Percentiles rank a stretch among this genome's conserved stretches.
Conservation (phyloP, 2,113 vertebrate species). For the Glareola pratincola region DNA sequence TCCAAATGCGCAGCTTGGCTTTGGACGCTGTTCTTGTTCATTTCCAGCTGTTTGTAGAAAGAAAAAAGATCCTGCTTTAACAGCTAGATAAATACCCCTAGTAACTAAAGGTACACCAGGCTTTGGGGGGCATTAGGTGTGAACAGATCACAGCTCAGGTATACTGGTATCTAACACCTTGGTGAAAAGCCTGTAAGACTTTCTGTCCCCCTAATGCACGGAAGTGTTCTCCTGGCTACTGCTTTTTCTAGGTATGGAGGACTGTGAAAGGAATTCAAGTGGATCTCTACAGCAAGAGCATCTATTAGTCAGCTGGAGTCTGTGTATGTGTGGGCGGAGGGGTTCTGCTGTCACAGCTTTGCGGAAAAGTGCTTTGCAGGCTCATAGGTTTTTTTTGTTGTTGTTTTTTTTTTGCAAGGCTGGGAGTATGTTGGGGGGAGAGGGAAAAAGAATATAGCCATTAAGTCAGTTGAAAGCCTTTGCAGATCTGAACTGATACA, state of each 20-base stretch:
- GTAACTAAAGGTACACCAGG: background rate
- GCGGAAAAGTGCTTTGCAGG: background rate
- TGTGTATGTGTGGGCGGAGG: background rate
- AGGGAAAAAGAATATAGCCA: background rate
- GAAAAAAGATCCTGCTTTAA: background rate
- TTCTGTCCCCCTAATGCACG: background rate
- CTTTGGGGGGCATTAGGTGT: background rate
- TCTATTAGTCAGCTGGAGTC: background rate
- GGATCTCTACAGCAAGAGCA: background rate
- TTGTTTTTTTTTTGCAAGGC: background rate
- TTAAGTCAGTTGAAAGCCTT: background rate
- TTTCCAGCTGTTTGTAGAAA: background rate
- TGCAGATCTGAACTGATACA: background rate
- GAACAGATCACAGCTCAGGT: background rate
- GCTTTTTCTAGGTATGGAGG: background rate
- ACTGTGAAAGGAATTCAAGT: background rate
- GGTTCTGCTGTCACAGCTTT: background rate
- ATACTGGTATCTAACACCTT: background rate
- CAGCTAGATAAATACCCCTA: background rate
- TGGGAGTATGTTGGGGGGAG: background rate
- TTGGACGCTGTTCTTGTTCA: background rate
- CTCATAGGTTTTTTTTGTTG: accelerated
- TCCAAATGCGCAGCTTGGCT: background rate
- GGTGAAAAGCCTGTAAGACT: background rate
- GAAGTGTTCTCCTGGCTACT: background rate